Conservation (phyloP, 2,888 invertebrate species). For the Ectemnius cavifrons region DNA sequence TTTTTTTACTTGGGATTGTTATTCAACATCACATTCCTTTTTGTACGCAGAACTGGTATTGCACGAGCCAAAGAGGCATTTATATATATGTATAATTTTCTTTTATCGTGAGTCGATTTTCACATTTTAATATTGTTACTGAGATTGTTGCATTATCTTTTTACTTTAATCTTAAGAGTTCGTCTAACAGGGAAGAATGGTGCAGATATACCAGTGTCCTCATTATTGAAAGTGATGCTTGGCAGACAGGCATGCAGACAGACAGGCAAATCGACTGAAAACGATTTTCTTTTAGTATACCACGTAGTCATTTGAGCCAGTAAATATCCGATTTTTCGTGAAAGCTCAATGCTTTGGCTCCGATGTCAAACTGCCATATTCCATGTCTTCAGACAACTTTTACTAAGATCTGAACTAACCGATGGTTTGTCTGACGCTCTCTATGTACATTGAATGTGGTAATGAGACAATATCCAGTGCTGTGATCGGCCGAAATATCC, state of each 20-base stretch:
- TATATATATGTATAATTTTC: constrained; percentile 1
- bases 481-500: constrained; percentile 61
- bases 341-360: constrained; percentile 41
- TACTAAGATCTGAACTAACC: constrained; percentile 51
- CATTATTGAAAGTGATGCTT: constrained; percentile 32
- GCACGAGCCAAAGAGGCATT: constrained; percentile 11
- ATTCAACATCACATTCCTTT: constrained; percentile 30
- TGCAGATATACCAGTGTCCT: constrained; percentile 8
- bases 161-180: constrained; percentile 39
- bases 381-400: constrained; percentile 54
- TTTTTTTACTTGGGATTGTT: constrained; percentile 10
- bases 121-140: constrained; percentile 24
- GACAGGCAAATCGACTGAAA: constrained; percentile 18
- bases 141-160: constrained; percentile 42
- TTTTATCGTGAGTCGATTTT: constrained; percentile 24
- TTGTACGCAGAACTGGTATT: constrained; percentile 19
- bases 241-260: neutral
- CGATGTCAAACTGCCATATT: constrained; percentile 65
- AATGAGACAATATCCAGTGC: constrained; percentile 70
- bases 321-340: constrained; percentile 31
- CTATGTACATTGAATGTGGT: constrained; percentile 62
- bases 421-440: constrained; percentile 52
- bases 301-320: constrained; percentile 23
- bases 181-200: constrained; percentile 19
- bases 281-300: constrained; percentile 13